Evolutionary conservation across 1,140 invertebrate species (phyloP).

Genomic region (Chionoecetes opilio): DNA sequence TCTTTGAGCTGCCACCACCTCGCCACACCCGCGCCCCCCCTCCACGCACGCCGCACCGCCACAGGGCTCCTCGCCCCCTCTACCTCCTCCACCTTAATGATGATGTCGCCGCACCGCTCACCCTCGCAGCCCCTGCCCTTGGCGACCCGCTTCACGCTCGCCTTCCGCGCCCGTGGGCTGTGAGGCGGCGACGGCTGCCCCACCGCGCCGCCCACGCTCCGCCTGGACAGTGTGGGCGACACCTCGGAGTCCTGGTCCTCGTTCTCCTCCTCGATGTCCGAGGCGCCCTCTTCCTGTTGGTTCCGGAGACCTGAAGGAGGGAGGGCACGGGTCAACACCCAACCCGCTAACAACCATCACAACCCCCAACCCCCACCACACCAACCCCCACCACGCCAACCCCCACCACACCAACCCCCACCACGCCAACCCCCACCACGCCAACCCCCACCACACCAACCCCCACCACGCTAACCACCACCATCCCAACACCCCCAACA

Average conservation of each 20-base stretch:
- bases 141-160: not conserved
- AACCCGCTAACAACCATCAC: too few relatives aligned
- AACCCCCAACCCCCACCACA: too few relatives aligned
- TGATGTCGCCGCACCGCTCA: constrained; percentile 42
- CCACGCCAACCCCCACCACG: too few relatives aligned
- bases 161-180: not conserved
- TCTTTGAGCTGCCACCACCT: not conserved
- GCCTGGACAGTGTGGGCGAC: not conserved
- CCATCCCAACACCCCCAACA: too few relatives aligned
- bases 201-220: not conserved
- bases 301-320: not conserved
- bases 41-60: not conserved
- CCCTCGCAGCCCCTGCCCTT: not conserved
- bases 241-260: constrained; percentile 45
- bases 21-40: not conserved
- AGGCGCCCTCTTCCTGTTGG: not conserved
- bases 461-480: too few relatives aligned
- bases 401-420: not conserved
- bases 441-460: too few relatives aligned
- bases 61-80: not conserved
- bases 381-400: too few relatives aligned
- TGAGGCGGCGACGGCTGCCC: not conserved
- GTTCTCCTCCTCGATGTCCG: constrained; percentile 60
- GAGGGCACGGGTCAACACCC: not conserved
- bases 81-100: constrained; percentile 70